Evolutionary conservation across 2,888 invertebrate genomes (phyloP).

Genomic region (Phyto melanocephala): DNA sequence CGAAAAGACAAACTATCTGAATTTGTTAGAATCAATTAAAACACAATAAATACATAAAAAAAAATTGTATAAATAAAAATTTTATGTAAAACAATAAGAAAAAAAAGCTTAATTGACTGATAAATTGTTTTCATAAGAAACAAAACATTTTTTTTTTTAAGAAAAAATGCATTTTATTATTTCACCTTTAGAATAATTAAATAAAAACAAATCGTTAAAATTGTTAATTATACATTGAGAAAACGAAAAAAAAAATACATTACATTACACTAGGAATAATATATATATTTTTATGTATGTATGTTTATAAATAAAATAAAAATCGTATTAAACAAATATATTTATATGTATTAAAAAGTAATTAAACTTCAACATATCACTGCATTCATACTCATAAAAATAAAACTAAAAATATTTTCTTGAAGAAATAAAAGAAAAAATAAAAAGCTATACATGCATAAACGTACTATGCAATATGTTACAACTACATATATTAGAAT

Average conservation of each 20-base stretch:
- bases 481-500: neutral
- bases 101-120: conserved; percentile 61
- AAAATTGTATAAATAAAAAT: neutral
- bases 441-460: too few relatives aligned
- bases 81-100: neutral
- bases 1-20: conserved; percentile 25
- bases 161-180: conserved; percentile 42
- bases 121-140: conserved; percentile 48
- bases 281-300: neutral
- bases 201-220: conserved; percentile 27
- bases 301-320: conserved; percentile 21
- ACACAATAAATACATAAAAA: conserved; percentile 14
- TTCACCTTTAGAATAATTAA: conserved; percentile 36
- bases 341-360: conserved; percentile 8
- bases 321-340: neutral
- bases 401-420: neutral
- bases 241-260: conserved; percentile 18
- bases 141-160: conserved; percentile 1
- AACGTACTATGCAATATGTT: neutral
- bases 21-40: conserved; percentile 51
- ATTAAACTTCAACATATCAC: conserved; percentile 57
- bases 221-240: conserved; percentile 50
- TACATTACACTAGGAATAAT: neutral
- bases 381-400: conserved; percentile 41
- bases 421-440: neutral